Percentiles rank a stretch among this genome's conserved stretches.
These are phyloP conservation scores for Notothenia rossii DNA, from an alignment of 2,113 vertebrate species.

Conservation along the genomic window DNA sequence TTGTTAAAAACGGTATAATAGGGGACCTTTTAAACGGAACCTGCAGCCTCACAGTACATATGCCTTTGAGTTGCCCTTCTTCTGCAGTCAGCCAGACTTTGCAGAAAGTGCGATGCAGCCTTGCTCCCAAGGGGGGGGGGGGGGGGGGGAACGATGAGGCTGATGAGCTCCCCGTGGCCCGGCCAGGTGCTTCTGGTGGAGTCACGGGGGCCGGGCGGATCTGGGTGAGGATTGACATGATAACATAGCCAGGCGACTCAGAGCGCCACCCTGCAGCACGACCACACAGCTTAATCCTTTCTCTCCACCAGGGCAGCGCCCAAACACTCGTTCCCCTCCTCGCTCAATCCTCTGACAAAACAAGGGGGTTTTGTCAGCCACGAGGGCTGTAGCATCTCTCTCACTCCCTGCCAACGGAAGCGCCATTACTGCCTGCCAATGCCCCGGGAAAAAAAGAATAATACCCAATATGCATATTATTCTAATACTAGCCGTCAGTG, in stretches of 20 bases:
- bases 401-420: conserved; percentile 84
- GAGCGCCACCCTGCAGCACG: conserved; percentile 58
- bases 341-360: conserved; percentile 71
- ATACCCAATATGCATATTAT: conserved; percentile 89
- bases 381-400: conserved; percentile 73
- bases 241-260: conserved; percentile 55
- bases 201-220: conserved; percentile 43
- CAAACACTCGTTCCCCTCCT: conserved; percentile 60
- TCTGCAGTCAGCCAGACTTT: conserved; percentile 35
- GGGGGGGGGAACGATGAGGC: conserved; percentile 30
- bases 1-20: too few species aligned
- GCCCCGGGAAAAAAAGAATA: conserved; percentile 73
- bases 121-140: conserved; percentile 29
- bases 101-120: conserved; percentile 31
- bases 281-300: conserved; percentile 71
- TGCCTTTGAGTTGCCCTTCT: conserved; percentile 63
- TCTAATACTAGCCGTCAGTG: conserved; percentile 87
- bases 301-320: conserved; percentile 60
- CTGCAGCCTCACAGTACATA: conserved; percentile 22
- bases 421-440: conserved; percentile 79
- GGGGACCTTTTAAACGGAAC: conserved; percentile 6
- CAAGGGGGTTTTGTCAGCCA: conserved; percentile 79
- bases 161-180: conserved; percentile 65
- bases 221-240: conserved; percentile 68
- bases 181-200: conserved; percentile 62